Evolutionary conservation across 2,888 invertebrate genomes (phyloP).

Genomic region (Selenia dentaria): DNA sequence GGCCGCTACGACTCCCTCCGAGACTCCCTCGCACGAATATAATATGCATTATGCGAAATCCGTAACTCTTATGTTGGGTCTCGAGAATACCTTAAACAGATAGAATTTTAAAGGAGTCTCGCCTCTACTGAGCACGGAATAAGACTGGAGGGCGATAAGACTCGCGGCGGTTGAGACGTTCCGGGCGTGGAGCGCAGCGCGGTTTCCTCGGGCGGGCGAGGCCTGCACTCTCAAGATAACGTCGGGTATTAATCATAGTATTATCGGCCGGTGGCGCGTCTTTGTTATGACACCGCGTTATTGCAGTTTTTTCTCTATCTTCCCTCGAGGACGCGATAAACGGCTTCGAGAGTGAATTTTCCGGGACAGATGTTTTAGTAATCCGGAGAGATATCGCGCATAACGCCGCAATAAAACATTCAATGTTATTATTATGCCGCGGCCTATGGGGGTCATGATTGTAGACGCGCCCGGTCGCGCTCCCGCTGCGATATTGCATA

Average conservation of each 20-base stretch:
- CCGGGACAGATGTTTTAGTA: slow-evolving; percentile 83
- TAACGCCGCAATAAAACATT: slow-evolving; percentile 67
- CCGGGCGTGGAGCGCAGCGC: slow-evolving; percentile 31
- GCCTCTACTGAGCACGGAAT: slow-evolving; percentile 24
- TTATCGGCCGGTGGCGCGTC: slow-evolving; percentile 80
- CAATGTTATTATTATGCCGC: slow-evolving; percentile 61
- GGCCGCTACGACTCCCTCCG: slow-evolving; percentile 40
- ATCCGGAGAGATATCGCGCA: slow-evolving; percentile 56
- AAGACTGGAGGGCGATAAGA: slow-evolving; percentile 27
- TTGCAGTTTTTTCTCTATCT: slow-evolving; percentile 82
- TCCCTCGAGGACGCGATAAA: slow-evolving; percentile 74
- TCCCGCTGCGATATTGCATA: slow-evolving; percentile 26
- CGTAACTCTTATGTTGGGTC: slow-evolving; percentile 79
- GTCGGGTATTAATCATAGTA: slow-evolving; percentile 83
- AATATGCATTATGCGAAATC: slow-evolving; percentile 85
- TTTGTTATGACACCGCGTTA: slow-evolving; percentile 83
- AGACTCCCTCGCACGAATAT: slow-evolving; percentile 68
- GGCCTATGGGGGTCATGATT: slow-evolving; percentile 31
- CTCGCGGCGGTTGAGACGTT: slow-evolving; percentile 32
- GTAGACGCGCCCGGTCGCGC: slow-evolving; percentile 12
- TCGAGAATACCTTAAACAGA: slow-evolving; percentile 70
- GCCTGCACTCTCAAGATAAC: slow-evolving; percentile 83
- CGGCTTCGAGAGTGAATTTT: slow-evolving; percentile 78
- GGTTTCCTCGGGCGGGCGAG: slow-evolving; percentile 58
- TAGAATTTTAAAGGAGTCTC: slow-evolving; percentile 23